phyloP scores from a whole-genome alignment of 2,888 invertebrate species.

The Megamerina dolium region DNA sequence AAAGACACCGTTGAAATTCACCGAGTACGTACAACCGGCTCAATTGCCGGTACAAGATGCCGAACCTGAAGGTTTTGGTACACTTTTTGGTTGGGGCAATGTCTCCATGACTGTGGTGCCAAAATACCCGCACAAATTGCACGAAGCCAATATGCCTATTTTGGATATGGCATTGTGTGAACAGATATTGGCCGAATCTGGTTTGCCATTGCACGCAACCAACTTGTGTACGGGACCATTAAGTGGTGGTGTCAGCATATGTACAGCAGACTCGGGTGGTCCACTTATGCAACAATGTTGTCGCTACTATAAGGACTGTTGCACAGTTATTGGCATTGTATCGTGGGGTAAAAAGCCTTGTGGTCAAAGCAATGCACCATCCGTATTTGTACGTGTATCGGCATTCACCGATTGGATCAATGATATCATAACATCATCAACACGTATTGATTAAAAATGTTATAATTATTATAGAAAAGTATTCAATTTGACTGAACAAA shows the following conservation, averaged over 20 bases:
- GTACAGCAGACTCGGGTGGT: constrained; percentile 46
- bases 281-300: constrained; percentile 42
- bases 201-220: constrained; percentile 40
- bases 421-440: constrained; percentile 32
- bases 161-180: constrained; percentile 38
- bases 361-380: constrained; percentile 47
- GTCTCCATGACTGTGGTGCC: constrained; percentile 43
- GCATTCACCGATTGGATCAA: constrained; percentile 49
- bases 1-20: constrained; percentile 35
- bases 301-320: constrained; percentile 27
- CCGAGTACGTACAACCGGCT: constrained; percentile 37
- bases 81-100: constrained; percentile 46
- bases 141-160: constrained; percentile 41
- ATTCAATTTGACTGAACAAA: too few relatives aligned
- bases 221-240: constrained; percentile 46
- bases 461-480: not conserved
- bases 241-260: constrained; percentile 43
- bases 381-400: constrained; percentile 52
- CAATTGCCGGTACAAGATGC: constrained; percentile 35
- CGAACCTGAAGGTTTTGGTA: constrained; percentile 36
- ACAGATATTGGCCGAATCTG: constrained; percentile 35
- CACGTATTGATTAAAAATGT: constrained; percentile 27
- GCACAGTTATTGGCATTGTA: constrained; percentile 50
- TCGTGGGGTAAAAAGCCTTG: constrained; percentile 53
- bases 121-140: constrained; percentile 38